Percentiles rank a stretch among this genome's conserved stretches.
phyloP scores from a whole-genome alignment of 2,888 invertebrate genomes.

The Atrina japonica region DNA sequence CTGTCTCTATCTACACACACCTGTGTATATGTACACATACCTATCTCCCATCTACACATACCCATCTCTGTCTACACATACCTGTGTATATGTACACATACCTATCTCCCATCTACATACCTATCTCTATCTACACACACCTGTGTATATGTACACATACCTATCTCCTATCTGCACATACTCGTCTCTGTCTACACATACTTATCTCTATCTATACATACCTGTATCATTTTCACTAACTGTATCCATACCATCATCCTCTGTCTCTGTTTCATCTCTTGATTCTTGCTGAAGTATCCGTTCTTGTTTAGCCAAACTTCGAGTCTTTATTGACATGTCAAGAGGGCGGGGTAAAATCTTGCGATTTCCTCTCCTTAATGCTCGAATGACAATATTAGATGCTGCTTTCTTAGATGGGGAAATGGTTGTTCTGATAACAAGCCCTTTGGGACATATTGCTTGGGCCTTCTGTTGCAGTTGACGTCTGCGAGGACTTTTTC shows the following conservation, averaged over 20 bases:
- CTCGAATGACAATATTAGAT: slow-evolving; percentile 58
- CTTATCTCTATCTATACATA: no score
- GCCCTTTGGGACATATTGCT: slow-evolving; percentile 76
- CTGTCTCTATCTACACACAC: no score
- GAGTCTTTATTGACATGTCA: slow-evolving; percentile 18
- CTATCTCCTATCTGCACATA: no score
- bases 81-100: no score
- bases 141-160: no score
- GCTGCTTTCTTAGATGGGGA: slow-evolving; percentile 77
- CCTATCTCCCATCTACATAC: no score
- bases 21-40: no score
- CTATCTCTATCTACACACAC: no score
- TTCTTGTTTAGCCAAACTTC: background rate
- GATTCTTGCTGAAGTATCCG: background rate
- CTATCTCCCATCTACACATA: no score
- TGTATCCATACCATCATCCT: slow-evolving; percentile 47
- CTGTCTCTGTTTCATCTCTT: slow-evolving; percentile 19
- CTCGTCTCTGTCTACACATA: no score
- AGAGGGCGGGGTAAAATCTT: slow-evolving; percentile 26
- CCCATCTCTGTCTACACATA: no score
- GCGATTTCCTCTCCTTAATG: slow-evolving; percentile 19
- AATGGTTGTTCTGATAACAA: slow-evolving; percentile 62
- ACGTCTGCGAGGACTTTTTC: slow-evolving; percentile 59
- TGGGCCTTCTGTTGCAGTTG: slow-evolving; percentile 68
- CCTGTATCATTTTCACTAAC: slow-evolving; percentile 43